phyloP scores from a whole-genome alignment of 2,797 vertebrate species.

The Sternotherus odoratus region DNA sequence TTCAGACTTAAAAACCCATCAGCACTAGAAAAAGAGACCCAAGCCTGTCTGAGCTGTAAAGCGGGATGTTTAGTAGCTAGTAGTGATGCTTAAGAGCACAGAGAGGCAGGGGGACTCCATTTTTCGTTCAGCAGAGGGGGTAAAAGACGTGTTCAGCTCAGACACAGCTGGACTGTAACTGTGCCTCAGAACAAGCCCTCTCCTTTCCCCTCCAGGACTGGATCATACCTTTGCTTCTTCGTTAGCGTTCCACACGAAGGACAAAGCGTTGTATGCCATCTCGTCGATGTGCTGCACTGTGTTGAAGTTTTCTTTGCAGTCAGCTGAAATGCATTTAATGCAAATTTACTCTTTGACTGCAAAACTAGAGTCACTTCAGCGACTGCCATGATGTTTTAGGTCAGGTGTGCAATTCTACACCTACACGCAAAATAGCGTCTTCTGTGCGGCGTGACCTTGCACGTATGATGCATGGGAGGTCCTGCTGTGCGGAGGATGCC shows the following conservation, averaged over 20 bases:
- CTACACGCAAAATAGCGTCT: not conserved
- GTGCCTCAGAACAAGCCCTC: conserved; percentile 26
- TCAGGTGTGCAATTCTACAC: not conserved
- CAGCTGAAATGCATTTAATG: conserved; percentile 82
- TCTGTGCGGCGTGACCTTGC: not conserved
- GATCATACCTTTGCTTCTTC: conserved; percentile 95
- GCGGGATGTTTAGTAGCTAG: conserved; percentile 35
- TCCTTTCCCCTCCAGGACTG: not conserved
- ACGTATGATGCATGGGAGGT: not conserved
- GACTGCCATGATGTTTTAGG: not conserved
- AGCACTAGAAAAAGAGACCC: conserved; percentile 61
- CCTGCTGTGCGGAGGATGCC: not conserved
- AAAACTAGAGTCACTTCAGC: not conserved
- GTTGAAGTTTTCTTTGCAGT: conserved; percentile 97
- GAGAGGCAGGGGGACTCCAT: not conserved
- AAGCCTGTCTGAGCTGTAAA: conserved; percentile 16
- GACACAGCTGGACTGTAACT: not conserved
- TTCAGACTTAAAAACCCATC: conserved; percentile 51
- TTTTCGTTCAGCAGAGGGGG: not conserved
- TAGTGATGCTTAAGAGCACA: conserved; percentile 48
- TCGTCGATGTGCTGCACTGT: conserved; percentile 94
- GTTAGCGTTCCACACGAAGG: conserved; percentile 94
- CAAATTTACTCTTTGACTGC: not conserved
- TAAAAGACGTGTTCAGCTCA: fast-evolving
- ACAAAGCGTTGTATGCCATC: conserved; percentile 94